Evolutionary conservation across 1,140 invertebrate species (phyloP).

Genomic region (Diorhabda carinulata): DNA sequence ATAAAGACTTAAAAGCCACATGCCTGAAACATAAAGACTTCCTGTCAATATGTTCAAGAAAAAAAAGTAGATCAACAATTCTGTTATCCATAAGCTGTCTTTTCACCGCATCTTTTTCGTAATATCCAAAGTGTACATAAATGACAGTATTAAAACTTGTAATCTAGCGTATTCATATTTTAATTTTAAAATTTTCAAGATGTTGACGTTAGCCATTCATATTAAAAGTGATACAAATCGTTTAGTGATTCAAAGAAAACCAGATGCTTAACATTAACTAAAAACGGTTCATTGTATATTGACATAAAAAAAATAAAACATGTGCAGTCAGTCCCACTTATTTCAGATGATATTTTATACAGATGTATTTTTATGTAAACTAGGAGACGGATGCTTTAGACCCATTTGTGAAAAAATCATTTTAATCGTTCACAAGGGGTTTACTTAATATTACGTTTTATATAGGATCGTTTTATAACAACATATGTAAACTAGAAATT

Average conservation of each 20-base stretch:
- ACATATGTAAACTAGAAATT: no score
- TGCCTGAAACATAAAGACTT: neutral
- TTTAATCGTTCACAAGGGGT: no score
- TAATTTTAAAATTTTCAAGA: neutral
- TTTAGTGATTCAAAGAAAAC: neutral
- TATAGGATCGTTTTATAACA: no score
- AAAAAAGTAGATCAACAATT: neutral
- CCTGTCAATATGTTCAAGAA: neutral
- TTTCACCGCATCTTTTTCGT: neutral
- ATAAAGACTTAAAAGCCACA: neutral
- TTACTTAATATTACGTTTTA: no score
- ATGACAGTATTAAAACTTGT: neutral
- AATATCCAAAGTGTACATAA: constrained; percentile 2
- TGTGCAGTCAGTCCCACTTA: neutral
- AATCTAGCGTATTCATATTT: neutral
- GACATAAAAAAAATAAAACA: neutral
- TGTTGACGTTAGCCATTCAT: constrained; percentile 2
- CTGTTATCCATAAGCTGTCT: neutral
- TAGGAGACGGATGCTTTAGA: no score
- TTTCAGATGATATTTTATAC: neutral
- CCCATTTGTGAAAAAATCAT: no score
- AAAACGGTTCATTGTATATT: neutral
- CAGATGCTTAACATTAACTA: neutral
- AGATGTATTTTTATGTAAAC: no score
- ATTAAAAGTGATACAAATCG: neutral